Evolutionary conservation across 2,888 invertebrate genomes (phyloP), one percentile per base, ranked within the genome.

Genomic region (Yponomeuta plumbellus): DNA sequence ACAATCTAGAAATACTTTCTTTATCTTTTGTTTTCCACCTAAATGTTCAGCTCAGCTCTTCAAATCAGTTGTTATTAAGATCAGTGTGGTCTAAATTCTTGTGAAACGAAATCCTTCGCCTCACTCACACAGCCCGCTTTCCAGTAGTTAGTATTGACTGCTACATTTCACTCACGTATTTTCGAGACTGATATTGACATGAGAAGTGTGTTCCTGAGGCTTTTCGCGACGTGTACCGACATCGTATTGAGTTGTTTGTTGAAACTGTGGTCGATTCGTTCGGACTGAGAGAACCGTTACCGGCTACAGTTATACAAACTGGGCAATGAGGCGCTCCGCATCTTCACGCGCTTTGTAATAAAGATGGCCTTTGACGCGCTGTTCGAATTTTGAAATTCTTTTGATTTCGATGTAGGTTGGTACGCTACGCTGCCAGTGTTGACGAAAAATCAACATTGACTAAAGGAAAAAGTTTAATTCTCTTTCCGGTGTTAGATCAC

Each of bases 331-430:
- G 58, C 65, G 65, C 11, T 13, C 40, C 65, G 58, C 65, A 59
- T 64, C 57, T 57, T 56, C 23, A 2, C 64, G 40, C 66, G 34
- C 34, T 59, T 44, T 22, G 69, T 70, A 71, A 73, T 73, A 70
- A 68, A 69, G 68, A 68, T 70, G 73, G 70, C 72, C 73, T 74
- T 74, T 70, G 69, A 68, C 66, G 68, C 71, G 67, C 69, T 64
- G 72, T 72, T 71, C 72, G 71, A 69, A 73, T 73, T 70, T 71
- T 69, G 67, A 70, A 75, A 65, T 71, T 71, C 75, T 78, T 80
- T 80, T 76, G 77, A 71, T 66, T 58, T 59, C 69, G 21, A 74
- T 74, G 74, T 76, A 71, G 79, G 80, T 80, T 80, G 77, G 69
- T 76, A 34, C 22, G n/a, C n/a, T n/a, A n/a, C n/a, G 26, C 68